Evolutionary conservation across 2,888 invertebrate species (phyloP).

Genomic region (Antheraea yamamai): DNA sequence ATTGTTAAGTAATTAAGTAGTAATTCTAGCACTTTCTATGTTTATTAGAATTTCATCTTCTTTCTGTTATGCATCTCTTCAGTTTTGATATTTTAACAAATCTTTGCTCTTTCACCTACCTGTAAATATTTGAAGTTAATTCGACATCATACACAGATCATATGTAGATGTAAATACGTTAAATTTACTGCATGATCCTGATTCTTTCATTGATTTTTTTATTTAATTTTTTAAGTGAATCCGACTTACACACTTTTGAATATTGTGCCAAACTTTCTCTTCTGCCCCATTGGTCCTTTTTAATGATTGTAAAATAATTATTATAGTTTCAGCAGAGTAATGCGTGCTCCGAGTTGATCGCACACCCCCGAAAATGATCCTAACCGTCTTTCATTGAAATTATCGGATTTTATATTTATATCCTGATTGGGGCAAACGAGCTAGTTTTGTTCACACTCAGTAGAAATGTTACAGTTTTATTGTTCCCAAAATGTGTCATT

Average conservation of each 20-base stretch:
- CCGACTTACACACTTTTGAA: background rate
- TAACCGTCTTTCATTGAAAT: background rate
- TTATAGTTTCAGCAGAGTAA: background rate
- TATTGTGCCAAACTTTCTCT: background rate
- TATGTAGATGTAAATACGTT: too few relatives aligned
- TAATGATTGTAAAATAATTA: background rate
- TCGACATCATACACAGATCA: too few relatives aligned
- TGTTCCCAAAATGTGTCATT: background rate
- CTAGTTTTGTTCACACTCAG: background rate
- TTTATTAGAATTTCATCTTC: background rate
- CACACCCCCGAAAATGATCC: background rate
- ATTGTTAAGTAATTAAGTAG: background rate
- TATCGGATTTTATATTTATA: background rate
- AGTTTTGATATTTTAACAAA: background rate
- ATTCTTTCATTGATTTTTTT: background rate
- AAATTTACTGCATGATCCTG: background rate
- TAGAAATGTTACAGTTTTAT: background rate
- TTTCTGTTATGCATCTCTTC: too few relatives aligned
- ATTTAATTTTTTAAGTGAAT: background rate
- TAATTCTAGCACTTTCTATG: background rate
- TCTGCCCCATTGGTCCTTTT: background rate
- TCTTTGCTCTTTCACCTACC: background rate
- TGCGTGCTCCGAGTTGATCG: background rate
- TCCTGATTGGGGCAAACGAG: background rate
- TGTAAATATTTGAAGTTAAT: too few relatives aligned